phyloP scores from a whole-genome alignment of 1,140 invertebrate genomes.

The Scaptomyza graminum region DNA sequence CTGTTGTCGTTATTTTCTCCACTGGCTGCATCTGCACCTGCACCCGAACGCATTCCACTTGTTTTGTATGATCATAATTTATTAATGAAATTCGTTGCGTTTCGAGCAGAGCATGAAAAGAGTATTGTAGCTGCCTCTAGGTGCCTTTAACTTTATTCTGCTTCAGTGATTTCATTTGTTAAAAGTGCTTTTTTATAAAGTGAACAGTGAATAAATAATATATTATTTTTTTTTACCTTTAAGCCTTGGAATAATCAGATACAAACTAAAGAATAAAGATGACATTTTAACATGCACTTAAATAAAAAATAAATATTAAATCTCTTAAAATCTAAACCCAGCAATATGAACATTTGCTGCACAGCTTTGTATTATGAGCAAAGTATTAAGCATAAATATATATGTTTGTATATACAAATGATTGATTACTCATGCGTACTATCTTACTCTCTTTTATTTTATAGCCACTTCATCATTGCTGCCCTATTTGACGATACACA shows the following conservation, averaged over 20 bases:
- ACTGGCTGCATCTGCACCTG: conserved; percentile 32
- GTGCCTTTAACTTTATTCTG: not conserved
- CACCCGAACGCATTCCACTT: conserved; percentile 22
- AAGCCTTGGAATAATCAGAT: too few species aligned
- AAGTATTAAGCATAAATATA: not conserved
- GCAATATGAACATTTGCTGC: not conserved
- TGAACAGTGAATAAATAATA: too few species aligned
- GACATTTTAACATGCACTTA: not conserved
- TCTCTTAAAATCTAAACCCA: not conserved
- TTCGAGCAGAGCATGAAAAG: too few species aligned
- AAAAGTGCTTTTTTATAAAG: too few species aligned
- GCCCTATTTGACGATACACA: conserved; percentile 93
- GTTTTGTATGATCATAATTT: conserved; percentile 68
- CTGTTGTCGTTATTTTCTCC: conserved; percentile 19
- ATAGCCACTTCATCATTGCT: conserved; percentile 90
- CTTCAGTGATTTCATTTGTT: too few species aligned
- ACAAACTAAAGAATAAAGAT: too few species aligned
- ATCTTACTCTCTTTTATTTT: conserved; percentile 74
- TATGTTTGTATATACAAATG: not conserved
- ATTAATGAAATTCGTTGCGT: conserved; percentile 46
- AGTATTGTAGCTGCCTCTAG: too few species aligned
- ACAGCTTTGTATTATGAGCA: not conserved
- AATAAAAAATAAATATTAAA: not conserved
- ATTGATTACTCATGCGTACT: conserved; percentile 30
- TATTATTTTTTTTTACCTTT: too few species aligned